phyloP scores from a whole-genome alignment of 2,888 invertebrate species.

The Dendrolimus pini region DNA sequence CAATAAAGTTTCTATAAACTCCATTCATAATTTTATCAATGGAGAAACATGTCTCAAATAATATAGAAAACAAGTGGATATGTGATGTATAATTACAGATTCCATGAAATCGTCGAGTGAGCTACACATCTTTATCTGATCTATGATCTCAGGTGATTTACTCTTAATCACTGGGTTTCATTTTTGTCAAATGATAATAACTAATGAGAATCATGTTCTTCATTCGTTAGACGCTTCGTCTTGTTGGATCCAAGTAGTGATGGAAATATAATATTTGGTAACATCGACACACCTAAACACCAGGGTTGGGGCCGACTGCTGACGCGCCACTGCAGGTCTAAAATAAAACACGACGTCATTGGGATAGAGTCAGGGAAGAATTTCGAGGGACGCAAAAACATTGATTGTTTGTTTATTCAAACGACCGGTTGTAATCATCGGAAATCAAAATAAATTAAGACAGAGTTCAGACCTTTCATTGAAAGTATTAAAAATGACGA shows the following conservation, averaged over 20 bases:
- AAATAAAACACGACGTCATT: constrained; percentile 72
- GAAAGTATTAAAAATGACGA: constrained; percentile 2
- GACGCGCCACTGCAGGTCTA: constrained; percentile 76
- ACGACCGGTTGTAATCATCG: constrained; percentile 19
- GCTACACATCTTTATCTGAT: too few species aligned
- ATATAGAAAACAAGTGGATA: too few species aligned
- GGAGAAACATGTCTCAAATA: too few species aligned
- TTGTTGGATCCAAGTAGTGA: constrained; percentile 49
- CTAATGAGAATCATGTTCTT: too few species aligned
- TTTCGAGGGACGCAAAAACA: constrained; percentile 16
- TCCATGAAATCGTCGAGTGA: too few species aligned
- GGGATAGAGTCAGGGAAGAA: constrained; percentile 46
- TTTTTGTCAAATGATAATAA: too few species aligned
- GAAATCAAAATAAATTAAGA: constrained; percentile 6
- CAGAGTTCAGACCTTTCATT: neutral
- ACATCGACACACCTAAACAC: constrained; percentile 78
- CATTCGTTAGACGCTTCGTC: constrained; percentile 3
- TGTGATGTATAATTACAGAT: neutral
- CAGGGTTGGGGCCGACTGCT: constrained; percentile 76
- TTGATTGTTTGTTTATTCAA: constrained; percentile 12
- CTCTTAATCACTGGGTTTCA: too few species aligned
- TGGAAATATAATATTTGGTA: constrained; percentile 51
- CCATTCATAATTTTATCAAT: too few species aligned
- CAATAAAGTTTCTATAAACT: neutral
- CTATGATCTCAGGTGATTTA: too few species aligned